Percentiles rank a stretch among this genome's conserved stretches.
Evolutionary conservation across 1,140 invertebrate species (phyloP).

Genomic region (Aphidius ervi): DNA sequence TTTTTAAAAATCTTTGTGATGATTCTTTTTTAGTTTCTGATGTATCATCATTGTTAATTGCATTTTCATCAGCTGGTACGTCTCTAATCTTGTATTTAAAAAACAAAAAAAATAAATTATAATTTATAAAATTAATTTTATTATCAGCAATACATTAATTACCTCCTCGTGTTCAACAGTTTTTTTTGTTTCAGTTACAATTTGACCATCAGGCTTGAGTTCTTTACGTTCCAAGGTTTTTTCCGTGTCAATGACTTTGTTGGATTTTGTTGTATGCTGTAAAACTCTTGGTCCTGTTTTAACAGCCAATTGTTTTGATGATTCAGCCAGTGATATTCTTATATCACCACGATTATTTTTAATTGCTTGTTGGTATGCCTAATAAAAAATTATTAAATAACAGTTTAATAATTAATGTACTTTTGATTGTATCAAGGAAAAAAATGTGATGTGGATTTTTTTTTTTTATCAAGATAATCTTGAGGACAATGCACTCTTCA

Average conservation of each 20-base stretch:
- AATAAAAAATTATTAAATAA: constrained; percentile 22
- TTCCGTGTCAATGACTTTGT: constrained; percentile 79
- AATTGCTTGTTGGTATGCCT: constrained; percentile 72
- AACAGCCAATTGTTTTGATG: constrained; percentile 58
- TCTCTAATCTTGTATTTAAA: constrained; percentile 58
- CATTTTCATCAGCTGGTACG: constrained; percentile 64
- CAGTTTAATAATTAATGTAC: neutral
- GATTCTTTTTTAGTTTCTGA: constrained; percentile 55
- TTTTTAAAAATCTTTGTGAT: constrained; percentile 51
- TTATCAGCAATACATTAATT: constrained; percentile 2
- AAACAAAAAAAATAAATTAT: constrained; percentile 6
- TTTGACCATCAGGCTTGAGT: constrained; percentile 71
- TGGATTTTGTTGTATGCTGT: constrained; percentile 70
- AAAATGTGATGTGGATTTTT: no score
- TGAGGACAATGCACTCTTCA: no score
- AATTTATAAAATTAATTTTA: neutral
- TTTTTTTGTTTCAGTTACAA: constrained; percentile 76
- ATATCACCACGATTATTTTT: constrained; percentile 64
- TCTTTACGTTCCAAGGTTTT: constrained; percentile 65
- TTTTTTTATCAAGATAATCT: no score
- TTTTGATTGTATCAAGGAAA: no score
- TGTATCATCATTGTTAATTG: constrained; percentile 45
- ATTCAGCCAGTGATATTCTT: constrained; percentile 61
- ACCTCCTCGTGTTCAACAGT: constrained; percentile 79
- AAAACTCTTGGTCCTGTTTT: constrained; percentile 66